Percentiles rank a stretch among this genome's conserved stretches.
phyloP scores from a whole-genome alignment of 2,113 vertebrate genomes.

The Thryonomys swinderianus region DNA sequence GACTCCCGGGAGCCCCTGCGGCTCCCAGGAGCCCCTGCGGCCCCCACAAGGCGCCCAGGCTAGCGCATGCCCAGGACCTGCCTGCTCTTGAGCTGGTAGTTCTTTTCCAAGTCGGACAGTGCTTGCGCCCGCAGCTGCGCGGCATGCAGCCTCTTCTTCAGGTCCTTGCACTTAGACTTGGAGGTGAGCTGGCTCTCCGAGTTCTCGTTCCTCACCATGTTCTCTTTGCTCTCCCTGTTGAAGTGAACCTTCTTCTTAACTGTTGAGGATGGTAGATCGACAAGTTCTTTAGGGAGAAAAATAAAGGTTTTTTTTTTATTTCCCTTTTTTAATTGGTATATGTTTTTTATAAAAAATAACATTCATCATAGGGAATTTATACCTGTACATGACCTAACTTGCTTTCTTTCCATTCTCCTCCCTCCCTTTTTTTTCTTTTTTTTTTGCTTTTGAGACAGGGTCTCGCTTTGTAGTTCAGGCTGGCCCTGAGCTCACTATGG shows the following conservation, averaged over 20 bases:
- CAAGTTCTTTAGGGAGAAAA: constrained; percentile 77
- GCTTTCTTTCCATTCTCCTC: neutral
- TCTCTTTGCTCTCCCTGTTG: constrained; percentile 90
- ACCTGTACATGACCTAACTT: neutral
- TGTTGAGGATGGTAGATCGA: constrained; percentile 81
- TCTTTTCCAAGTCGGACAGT: constrained; percentile 89
- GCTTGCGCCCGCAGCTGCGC: constrained; percentile 89
- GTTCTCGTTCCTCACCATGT: constrained; percentile 71
- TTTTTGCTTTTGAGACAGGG: no score
- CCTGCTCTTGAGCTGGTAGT: constrained; percentile 90
- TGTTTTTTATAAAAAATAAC: neutral
- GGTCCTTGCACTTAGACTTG: constrained; percentile 81
- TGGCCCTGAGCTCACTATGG: no score
- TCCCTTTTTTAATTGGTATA: no score
- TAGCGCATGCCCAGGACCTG: constrained; percentile 94
- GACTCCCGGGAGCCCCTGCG: neutral
- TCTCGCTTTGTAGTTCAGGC: no score
- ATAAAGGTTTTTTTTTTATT: neutral
- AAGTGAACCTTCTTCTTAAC: constrained; percentile 94
- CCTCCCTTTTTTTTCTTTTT: no score
- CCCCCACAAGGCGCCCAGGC: neutral
- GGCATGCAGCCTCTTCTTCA: constrained; percentile 89
- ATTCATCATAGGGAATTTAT: neutral
- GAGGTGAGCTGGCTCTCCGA: constrained; percentile 73
- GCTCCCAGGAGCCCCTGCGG: neutral